Evolutionary conservation across 2,797 vertebrate genomes (phyloP), one percentile per base, ranked within the genome.

Genomic region (Phoeniculus purpureus): DNA sequence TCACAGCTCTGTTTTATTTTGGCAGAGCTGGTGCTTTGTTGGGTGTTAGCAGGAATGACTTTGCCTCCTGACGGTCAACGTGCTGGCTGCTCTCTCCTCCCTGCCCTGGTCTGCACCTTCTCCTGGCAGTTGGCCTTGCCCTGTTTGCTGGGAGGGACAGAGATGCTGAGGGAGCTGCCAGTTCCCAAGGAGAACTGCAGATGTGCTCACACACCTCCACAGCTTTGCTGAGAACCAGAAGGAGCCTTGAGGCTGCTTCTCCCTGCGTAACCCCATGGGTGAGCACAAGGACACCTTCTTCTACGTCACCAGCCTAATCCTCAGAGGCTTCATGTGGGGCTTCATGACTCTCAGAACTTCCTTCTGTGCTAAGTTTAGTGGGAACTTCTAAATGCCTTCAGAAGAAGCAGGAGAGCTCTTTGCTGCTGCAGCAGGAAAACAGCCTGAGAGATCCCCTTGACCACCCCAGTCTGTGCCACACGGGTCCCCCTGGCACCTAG

Each of bases 381-480:
- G 54, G 50, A 58, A 16, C 43, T 56, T 18, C 32, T 25, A n/a
- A 70, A n/a, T 9, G 7, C 18, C 15, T 81, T 61, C 48, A 47
- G 8, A 84, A 23, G 87, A 78, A 73, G 12, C 17, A 20, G 67
- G 55, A 6, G 4, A 22, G 20, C 7, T 29, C 45, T 37, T 29
- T 56, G 51, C 45, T 25, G 1, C 56, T 9, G 3, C 17, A 52
- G 0, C 1, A 37, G 56, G 45, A 6, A 31, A 55, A 4, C 21
- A 26, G 55, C 34, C 34, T 5, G 47, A 15, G 20, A 48, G 9
- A 15, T 17, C 62, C 66, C 43, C 59, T 51, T 7, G 14, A 27
- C 7, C n/a, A 4, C 56, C 20, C 7, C 16, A 2, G 0, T 3
- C 0, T 0, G 8, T 31, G 1, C 45, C 20, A 1, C 3, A 1